Evolutionary conservation across 2,888 invertebrate species (phyloP).

Genomic region (Melanostoma scalare): DNA sequence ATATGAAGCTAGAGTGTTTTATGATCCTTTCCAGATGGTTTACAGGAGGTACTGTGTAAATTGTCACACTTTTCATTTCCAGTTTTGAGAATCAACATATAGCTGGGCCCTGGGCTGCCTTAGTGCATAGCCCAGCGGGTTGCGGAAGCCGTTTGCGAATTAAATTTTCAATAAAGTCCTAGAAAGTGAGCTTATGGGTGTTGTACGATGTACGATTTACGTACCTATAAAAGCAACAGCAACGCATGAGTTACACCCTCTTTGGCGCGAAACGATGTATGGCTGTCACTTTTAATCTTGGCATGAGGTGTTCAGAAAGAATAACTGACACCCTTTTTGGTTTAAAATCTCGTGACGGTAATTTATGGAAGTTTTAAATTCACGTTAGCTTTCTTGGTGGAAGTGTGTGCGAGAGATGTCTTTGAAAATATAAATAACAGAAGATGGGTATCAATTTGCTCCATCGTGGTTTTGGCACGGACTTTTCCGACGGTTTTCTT

Average conservation of each 20-base stretch:
- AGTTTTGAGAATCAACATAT: slow-evolving; percentile 39
- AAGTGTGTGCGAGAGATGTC: background rate
- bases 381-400: slow-evolving; percentile 49
- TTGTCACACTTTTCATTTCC: slow-evolving; percentile 67
- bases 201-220: slow-evolving; percentile 2
- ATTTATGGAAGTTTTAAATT: slow-evolving; percentile 66
- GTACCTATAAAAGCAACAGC: background rate
- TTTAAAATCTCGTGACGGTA: slow-evolving; percentile 52
- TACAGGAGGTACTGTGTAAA: slow-evolving; percentile 49
- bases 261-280: slow-evolving; percentile 42
- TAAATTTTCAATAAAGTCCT: slow-evolving; percentile 58
- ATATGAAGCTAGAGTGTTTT: slow-evolving; percentile 59
- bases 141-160: slow-evolving; percentile 47
- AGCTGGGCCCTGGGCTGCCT: background rate
- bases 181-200: slow-evolving; percentile 26
- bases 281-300: slow-evolving; percentile 52
- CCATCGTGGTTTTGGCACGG: too few species aligned
- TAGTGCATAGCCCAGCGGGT: background rate
- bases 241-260: slow-evolving; percentile 2
- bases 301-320: slow-evolving; percentile 19
- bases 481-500: too few species aligned
- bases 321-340: slow-evolving; percentile 38
- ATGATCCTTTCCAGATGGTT: slow-evolving; percentile 66
- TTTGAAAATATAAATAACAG: too few species aligned
- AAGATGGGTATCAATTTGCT: too few species aligned